Conservation (phyloP, 2,113 vertebrate genomes). For the Poeciliopsis turrubarensis region DNA sequence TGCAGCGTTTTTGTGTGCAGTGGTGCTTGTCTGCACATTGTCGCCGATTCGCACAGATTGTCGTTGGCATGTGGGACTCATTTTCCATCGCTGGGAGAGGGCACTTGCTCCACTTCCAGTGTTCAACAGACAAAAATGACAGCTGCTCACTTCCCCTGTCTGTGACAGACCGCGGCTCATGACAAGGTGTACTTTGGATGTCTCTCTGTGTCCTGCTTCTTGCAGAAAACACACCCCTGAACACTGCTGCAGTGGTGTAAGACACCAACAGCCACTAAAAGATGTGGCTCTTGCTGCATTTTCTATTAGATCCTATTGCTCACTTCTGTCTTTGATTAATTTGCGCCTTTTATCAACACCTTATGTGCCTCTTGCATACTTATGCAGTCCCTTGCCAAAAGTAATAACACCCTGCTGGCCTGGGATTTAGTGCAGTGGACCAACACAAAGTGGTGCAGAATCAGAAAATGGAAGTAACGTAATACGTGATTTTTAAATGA, state of each 20-base stretch:
- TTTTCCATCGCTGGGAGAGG: conserved; percentile 56
- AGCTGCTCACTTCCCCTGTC: conserved; percentile 55
- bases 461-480: neutral
- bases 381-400: too few relatives aligned
- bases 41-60: conserved; percentile 27
- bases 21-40: conserved; percentile 30
- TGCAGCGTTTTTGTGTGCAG: conserved; percentile 4
- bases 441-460: neutral
- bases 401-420: too few relatives aligned
- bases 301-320: conserved; percentile 16
- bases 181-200: conserved; percentile 67
- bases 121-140: conserved; percentile 60
- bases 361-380: neutral
- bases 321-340: neutral
- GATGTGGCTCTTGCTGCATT: conserved; percentile 5
- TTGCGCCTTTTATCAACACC: neutral
- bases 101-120: conserved; percentile 45
- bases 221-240: conserved; percentile 25
- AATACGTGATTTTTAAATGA: neutral
- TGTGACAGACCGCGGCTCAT: conserved; percentile 55
- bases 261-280: conserved; percentile 28
- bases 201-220: conserved; percentile 36
- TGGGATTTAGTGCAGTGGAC: neutral
- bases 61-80: conserved; percentile 42
- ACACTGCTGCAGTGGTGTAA: conserved; percentile 12